Evolutionary conservation across 2,888 invertebrate species (phyloP).

Genomic region (Hirtodrosophila trivittata): DNA sequence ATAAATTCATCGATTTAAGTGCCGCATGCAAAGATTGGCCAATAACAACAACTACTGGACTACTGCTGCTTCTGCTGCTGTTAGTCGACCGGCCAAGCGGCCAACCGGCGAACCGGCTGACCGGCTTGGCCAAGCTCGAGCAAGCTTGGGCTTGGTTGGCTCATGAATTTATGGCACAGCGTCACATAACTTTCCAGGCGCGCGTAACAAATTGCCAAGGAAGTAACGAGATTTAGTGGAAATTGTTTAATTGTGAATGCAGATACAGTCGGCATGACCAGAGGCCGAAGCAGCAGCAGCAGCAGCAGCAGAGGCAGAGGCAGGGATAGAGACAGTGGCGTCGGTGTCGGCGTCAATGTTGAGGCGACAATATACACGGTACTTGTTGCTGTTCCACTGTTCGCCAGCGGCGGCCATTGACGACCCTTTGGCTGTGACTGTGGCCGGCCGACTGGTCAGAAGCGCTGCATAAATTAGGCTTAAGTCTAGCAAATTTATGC

Average conservation of each 20-base stretch:
- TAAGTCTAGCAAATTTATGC: slow-evolving; percentile 83
- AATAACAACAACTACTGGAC: slow-evolving; percentile 44
- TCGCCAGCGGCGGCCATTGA: slow-evolving; percentile 26
- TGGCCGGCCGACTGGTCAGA: slow-evolving; percentile 35
- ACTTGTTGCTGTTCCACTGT: slow-evolving; percentile 65
- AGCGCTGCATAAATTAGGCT: slow-evolving; percentile 81
- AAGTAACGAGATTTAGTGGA: slow-evolving; percentile 83
- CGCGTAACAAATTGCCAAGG: slow-evolving; percentile 83
- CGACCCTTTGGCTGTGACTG: slow-evolving; percentile 61
- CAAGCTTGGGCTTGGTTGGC: slow-evolving; percentile 56
- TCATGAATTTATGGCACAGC: slow-evolving; percentile 81
- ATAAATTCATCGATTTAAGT: slow-evolving; percentile 79
- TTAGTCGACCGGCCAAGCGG: slow-evolving; percentile 18
- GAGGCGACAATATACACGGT: slow-evolving; percentile 65
- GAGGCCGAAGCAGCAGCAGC: background rate
- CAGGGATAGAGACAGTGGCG: background rate
- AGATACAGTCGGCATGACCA: slow-evolving; percentile 67
- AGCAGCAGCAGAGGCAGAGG: background rate
- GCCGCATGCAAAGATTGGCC: slow-evolving; percentile 70
- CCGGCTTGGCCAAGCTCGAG: slow-evolving; percentile 32
- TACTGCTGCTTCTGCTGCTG: slow-evolving; percentile 29
- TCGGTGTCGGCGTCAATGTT: slow-evolving; percentile 1
- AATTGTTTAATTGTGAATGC: slow-evolving; percentile 83
- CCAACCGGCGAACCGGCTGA: slow-evolving; percentile 25
- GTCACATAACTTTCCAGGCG: slow-evolving; percentile 83